Evolutionary conservation across 2,888 invertebrate genomes (phyloP).

Genomic region (Acleris holmiana): DNA sequence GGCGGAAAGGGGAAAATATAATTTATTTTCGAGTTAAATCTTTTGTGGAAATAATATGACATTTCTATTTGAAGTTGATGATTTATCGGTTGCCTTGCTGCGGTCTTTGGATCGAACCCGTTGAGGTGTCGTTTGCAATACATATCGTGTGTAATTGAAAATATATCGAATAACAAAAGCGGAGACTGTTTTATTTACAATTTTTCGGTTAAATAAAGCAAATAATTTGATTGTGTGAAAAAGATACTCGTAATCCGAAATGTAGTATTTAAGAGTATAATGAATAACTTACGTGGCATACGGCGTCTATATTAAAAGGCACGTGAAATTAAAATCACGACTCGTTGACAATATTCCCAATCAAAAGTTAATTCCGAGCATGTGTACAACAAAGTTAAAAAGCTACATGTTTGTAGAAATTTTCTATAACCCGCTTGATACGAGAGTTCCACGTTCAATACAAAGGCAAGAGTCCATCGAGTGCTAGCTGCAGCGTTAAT

Average conservation of each 20-base stretch:
- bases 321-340: background rate
- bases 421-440: constrained; percentile 59
- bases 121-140: constrained; percentile 65
- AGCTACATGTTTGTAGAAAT: constrained; percentile 31
- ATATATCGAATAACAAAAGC: constrained; percentile 48
- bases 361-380: constrained; percentile 3
- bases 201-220: too few species aligned
- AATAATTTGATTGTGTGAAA: too few species aligned
- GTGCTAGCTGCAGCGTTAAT: constrained; percentile 75
- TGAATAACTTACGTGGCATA: too few species aligned
- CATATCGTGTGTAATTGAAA: constrained; percentile 54
- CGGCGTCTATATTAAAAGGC: too few species aligned
- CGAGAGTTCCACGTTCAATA: constrained; percentile 70
- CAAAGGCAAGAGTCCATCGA: constrained; percentile 66
- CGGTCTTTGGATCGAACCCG: constrained; percentile 59
- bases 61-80: constrained; percentile 84
- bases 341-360: constrained; percentile 9
- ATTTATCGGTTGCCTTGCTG: constrained; percentile 80
- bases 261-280: too few species aligned
- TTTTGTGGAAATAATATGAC: constrained; percentile 86
- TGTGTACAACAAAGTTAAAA: constrained; percentile 16
- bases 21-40: constrained; percentile 85
- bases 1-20: constrained; percentile 78
- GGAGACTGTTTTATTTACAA: too few species aligned
- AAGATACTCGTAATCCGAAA: too few species aligned